Evolutionary conservation across 1,140 invertebrate genomes (phyloP), one percentile per base, ranked within the genome.

Genomic region (Diachasmimorpha longicaudata): DNA sequence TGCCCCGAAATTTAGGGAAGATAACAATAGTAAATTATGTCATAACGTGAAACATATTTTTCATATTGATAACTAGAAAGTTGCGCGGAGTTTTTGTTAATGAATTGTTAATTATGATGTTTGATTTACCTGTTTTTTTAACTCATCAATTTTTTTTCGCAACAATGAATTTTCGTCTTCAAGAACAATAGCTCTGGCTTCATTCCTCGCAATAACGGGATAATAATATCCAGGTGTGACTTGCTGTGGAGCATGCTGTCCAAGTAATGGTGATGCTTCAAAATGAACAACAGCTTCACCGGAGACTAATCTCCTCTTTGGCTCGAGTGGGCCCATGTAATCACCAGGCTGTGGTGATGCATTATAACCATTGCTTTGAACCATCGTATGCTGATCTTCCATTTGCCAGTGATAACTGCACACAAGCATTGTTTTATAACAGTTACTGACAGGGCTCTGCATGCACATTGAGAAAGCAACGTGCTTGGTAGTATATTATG

Each of bases 101-200:
- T 39, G 63, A 52, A 74, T 31, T 55, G 37, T 44, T 39, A 11
- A 13, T 48, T 37, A 31, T 21, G 6, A 39, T 58, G 16, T 52
- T 39, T 36, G 23, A 4, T 48, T 21, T 46, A 92, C 91, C 83
- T 93, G 91, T 80, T 93, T 93, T 84, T 94, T 94, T 66, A 95
- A 84, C 79, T 95, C 93, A 52, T 94, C 93, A 70, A 95, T 91
- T 84, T 93, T 93, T 77, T 93, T 92, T 78, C 93, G 90, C 44
- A 96, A 84, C 75, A 94, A 87, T 46, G 88, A 89, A 86, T 95
- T 95, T 84, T 95, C 94, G 79, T 95, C 94, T 82, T 94, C 93
- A n/a, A 95, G 82, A 63, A 91, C 89, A 76, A 91, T 85, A n/a
- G 87, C 88, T 70, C 90, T 87, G 58, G 85, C 88, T 82, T 88